Conservation (phyloP, 2,113 vertebrate species). For the Seriola rivoliana region DNA sequence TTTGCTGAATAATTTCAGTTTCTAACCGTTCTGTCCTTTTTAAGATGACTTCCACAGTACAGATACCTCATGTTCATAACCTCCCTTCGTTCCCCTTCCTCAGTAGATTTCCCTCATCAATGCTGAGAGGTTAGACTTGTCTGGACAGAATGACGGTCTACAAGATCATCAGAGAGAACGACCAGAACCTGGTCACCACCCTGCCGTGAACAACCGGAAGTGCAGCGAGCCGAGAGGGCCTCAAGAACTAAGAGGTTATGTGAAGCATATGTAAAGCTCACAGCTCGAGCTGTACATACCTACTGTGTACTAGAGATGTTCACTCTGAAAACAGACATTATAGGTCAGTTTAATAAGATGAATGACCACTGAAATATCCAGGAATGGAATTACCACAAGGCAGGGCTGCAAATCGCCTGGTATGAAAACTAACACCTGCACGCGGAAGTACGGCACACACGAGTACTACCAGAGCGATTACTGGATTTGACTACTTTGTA, state of each 20-base stretch:
- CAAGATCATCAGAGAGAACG: constrained; percentile 2
- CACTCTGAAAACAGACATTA: neutral
- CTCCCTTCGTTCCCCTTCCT: constrained; percentile 32
- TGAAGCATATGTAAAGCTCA: neutral
- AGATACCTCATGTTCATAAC: constrained; percentile 10
- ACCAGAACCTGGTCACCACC: neutral
- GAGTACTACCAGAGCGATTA: neutral
- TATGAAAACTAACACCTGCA: neutral
- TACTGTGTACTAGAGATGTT: neutral
- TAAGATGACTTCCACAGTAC: neutral
- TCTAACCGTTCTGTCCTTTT: neutral
- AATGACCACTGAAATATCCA: neutral
- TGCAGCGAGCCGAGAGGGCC: neutral
- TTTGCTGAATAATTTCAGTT: neutral
- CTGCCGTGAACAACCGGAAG: constrained; percentile 7
- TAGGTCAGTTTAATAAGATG: neutral
- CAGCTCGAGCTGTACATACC: neutral
- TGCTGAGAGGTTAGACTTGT: neutral
- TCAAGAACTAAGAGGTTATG: constrained; percentile 4
- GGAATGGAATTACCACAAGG: constrained; percentile 8
- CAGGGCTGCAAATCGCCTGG: neutral
- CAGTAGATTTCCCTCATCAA: constrained; percentile 3
- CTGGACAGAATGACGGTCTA: constrained; percentile 5
- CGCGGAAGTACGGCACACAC: constrained; percentile 12
- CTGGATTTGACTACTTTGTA: neutral